Base-by-base conservation (phyloP, 2,113 vertebrate genomes). In the Corythornis madagascariensis region DNA sequence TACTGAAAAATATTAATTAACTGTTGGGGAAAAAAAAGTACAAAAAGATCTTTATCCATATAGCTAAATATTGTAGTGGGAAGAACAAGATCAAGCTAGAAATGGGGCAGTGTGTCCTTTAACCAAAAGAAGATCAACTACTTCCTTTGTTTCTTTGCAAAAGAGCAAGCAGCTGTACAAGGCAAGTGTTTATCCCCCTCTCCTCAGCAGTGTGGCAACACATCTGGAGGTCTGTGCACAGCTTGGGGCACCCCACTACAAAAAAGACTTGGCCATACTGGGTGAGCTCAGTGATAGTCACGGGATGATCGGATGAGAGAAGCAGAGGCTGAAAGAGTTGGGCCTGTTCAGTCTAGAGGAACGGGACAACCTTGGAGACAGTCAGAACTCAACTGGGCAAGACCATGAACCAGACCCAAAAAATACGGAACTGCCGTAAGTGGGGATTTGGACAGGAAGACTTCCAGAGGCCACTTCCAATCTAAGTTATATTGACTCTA, bases 161-260 rank as follows among this genome's bases (percentile, higher is more conserved):
- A 8, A 73, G 2, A 29, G 4, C 13, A 55, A 50, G 2, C 6
- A 56, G 8, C 48, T 45, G 25, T 40, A 66, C 0, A 1, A 40
- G 15, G 8, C 7, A 63, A 83, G 20, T 18, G 35, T 55, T 73
- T 67, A 40, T 40, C 86, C 55, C 38, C 16, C 12, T 72, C 20
- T 31, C 20, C 6, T 48, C 33, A 83, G 29, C 20, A 59, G 24
- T 42, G 2, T 64, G 35, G 25, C 28, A 38, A 6, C 38, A 60
- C 18, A 57, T 31, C 29, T 67, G 35, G 19, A 76, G 17, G 6
- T 7, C 3, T 67, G 17, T 40, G 20, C 18, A 22, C 43, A 48
- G 13, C 33, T 28, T 35, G 15, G 29, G 26, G 7, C 18, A 57
- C 25, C 8, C 10, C 22, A 28, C 11, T 45, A 16, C 15, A 35